Base-by-base conservation (phyloP, 2,888 invertebrate species). In the Lysandra coridon region DNA sequence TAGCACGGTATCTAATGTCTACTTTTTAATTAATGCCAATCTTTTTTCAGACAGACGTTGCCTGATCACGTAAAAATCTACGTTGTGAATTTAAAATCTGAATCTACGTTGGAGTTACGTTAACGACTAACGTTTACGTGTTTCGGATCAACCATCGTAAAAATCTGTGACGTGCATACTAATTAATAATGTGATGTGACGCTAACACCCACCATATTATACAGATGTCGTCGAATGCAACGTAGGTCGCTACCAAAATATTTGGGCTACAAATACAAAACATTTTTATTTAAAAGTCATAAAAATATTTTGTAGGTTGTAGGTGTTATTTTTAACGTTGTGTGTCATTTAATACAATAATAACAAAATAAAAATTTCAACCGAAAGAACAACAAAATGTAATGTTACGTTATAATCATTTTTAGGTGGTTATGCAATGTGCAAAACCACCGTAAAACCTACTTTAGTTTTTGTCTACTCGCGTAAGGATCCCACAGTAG, bases 61-160 rank as follows among this genome's bases (percentile, higher is more conserved):
- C 49, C 2, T 23, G 23, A 62, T 62, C n/a, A 5, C 62, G 23
- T 62, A 23, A 62, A 62, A 49, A 49, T 7, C 1, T 44, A 53
- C 57, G 57, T 57, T 0, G 57, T 57, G 1, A 57, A 14, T 10
- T 53, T 53, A 14, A 53, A 53, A 3, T 53, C 14, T 14, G 14
- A 53, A 12, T 53, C 53, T 60, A 60, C 60, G 60, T 60, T n/a
- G 23, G 62, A 23, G 6, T 14, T 62, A 62, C 62, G 62, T n/a
- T 62, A n/a, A 62, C 62, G n/a, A 62, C 7, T n/a, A 23, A n/a
- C 12, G 14, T 30, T 23, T 64, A 23, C 23, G 30, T 10, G 10
- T 64, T 64, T 64, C 62, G 4, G 23, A 62, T 62, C n/a, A 64
- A 64, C 64, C 64, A 4, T 64, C 64, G 64, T 64, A 64, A 64